Conservation (phyloP, 2,888 invertebrate species). For the Anticlea derivata region DNA sequence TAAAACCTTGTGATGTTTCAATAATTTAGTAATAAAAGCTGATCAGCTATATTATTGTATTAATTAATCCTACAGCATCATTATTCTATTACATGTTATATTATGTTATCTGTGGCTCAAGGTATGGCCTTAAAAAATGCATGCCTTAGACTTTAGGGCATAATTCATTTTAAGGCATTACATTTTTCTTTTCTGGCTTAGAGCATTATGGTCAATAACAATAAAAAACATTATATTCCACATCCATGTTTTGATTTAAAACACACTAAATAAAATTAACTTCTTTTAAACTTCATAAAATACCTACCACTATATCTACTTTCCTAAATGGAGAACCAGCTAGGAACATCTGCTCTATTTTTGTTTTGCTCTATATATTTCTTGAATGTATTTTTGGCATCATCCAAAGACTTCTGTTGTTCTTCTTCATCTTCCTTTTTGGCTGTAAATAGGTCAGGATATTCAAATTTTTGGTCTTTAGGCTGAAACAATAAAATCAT, state of each 20-base stretch:
- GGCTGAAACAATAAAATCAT: conserved; percentile 85
- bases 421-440: conserved; percentile 82
- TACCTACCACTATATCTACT: conserved; percentile 16
- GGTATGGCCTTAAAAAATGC: no score
- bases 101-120: no score
- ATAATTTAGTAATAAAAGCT: no score
- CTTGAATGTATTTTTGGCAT: conserved; percentile 85
- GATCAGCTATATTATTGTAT: no score
- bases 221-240: no score
- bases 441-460: conserved; percentile 88
- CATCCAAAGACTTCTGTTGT: conserved; percentile 84
- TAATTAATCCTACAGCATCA: no score
- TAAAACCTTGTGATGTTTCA: no score
- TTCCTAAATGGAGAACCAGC: conserved; percentile 89
- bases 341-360: conserved; percentile 88
- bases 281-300: conserved; percentile 10
- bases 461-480: conserved; percentile 88
- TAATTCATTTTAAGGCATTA: no score
- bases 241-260: not conserved
- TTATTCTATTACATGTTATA: no score
- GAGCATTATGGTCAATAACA: no score
- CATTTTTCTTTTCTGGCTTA: no score
- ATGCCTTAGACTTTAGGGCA: no score
- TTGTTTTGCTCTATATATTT: conserved; percentile 86
- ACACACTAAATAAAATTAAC: not conserved